Conservation (phyloP, 2,797 vertebrate genomes). For the Phylloscopus collybita region DNA sequence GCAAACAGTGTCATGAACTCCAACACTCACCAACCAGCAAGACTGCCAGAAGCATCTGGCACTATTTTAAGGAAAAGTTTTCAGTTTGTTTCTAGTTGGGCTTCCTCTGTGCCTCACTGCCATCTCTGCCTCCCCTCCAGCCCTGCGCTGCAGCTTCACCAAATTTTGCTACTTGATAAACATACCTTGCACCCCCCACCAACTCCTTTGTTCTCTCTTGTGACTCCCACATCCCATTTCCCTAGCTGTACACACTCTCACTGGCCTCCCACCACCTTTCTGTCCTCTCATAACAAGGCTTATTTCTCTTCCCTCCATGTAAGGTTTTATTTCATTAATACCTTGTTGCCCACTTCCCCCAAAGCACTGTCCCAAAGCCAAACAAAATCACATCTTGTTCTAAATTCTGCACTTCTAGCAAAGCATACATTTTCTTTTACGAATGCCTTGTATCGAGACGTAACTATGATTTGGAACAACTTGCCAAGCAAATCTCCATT, state of each 20-base stretch:
- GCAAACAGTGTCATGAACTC: conserved; percentile 17
- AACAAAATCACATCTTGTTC: conserved; percentile 9
- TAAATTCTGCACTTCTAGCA: neutral
- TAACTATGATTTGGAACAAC: neutral
- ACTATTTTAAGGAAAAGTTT: neutral
- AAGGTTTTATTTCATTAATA: neutral
- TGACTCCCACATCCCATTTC: neutral
- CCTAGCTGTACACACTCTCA: neutral
- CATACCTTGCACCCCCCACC: neutral
- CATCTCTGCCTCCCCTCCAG: neutral
- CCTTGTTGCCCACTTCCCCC: neutral
- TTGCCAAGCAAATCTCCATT: neutral
- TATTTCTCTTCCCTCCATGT: neutral
- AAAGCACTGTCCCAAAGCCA: neutral
- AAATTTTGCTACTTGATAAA: neutral
- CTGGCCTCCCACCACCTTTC: neutral
- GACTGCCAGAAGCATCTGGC: neutral
- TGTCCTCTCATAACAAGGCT: neutral
- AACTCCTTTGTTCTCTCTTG: neutral
- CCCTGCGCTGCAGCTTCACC: neutral
- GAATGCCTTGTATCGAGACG: neutral
- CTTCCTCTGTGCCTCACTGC: neutral
- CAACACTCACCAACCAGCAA: neutral
- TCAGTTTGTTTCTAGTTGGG: neutral
- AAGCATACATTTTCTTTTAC: conserved; percentile 5